Evolutionary conservation across 1,140 invertebrate species (phyloP), one percentile per base, ranked within the genome.

Genomic region (Zeugodacus cucurbitae): DNA sequence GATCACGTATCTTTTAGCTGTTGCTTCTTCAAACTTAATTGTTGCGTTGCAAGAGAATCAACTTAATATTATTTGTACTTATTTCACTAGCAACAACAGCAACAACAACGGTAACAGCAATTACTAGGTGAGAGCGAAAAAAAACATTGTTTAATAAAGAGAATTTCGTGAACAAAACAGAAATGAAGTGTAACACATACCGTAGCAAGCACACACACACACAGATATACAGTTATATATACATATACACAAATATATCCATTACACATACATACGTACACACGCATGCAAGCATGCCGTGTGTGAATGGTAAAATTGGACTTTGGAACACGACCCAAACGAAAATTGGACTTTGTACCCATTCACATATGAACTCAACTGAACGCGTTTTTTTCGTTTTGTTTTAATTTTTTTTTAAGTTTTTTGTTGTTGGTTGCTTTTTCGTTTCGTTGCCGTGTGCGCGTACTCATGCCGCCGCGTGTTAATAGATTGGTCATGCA

Each of bases 311-410:
- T 90, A 89, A 90, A 88, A 91, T 90, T 90, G 92, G 89, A 90
- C 90, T 90, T 90, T 89, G 90, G 74, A 90, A 88, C 74, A 90
- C 89, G 91, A 91, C 90, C 91, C 90, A 92, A 92, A 93, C 90
- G 90, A 89, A 90, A 90, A 89, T 91, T 93, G 93, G 93, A 94
- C 93, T 94, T 94, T 94, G 92, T 90, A 93, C 93, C 90, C 90
- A 89, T 90, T 90, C 74, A 82, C 74, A 89, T 91, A 90, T 62
- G 37, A 87, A 70, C 57, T 58, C 87, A 59, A 87, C 57, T 67
- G 34, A 87, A 87, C 34, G 67, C 74, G 41, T 14, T 87, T 67
- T 64, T 67, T 29, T 58, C 0, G 64, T n/a, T 88, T 85, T 41
- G 7, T 41, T 41, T 41, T 41, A 3, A 7, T 41, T 41, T 86